Evolutionary conservation across 1,140 invertebrate genomes (phyloP), one percentile per base, ranked within the genome.

Genomic region (Scaptomyza hsui): DNA sequence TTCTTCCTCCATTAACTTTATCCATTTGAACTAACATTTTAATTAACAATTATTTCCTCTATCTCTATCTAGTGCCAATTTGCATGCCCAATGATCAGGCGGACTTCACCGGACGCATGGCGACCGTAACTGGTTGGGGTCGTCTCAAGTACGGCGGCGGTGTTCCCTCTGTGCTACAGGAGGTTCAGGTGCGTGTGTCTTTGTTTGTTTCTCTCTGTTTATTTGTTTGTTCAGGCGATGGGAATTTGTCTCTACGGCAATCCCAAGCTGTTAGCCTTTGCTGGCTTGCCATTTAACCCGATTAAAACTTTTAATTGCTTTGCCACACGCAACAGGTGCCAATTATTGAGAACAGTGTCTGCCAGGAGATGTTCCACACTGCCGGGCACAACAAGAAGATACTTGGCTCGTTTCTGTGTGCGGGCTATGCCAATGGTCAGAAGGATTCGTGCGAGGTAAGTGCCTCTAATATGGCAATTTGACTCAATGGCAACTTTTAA

Each of bases 361-460:
- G 97, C 90, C 97, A 98, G 92, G 95, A 97, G 83, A 98, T 98
- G 97, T 98, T 98, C 93, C 94, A 95, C 60, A 96, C 96, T 0
- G 96, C 96, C 1, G 97, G 96, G 0, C 97, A 98, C 80, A 92
- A 94, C 1, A 98, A 98, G 92, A 94, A 94, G 55, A 98, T 98
- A 72, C 92, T 97, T 7, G 94, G 94, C 37, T 97, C 96, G 60
- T 98, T 98, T 92, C 93, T 98, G n/a, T 99, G 97, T 83, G 97
- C 97, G 10, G 97, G 97, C 35, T 99, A 98, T 89, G 95, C 96
- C 16, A 96, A 96, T 77, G 97, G 97, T 4, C 95, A 97, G 78
- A 97, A 97, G 90, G 97, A 99, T 89, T 98, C 97, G 2, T 99
- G 97, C 92, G 97, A 98, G 94, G 97, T 98, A 93, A 92, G 92